Evolutionary conservation across 2,797 vertebrate species (phyloP), one percentile per base, ranked within the genome.

Genomic region (Hyperoplus immaculatus): DNA sequence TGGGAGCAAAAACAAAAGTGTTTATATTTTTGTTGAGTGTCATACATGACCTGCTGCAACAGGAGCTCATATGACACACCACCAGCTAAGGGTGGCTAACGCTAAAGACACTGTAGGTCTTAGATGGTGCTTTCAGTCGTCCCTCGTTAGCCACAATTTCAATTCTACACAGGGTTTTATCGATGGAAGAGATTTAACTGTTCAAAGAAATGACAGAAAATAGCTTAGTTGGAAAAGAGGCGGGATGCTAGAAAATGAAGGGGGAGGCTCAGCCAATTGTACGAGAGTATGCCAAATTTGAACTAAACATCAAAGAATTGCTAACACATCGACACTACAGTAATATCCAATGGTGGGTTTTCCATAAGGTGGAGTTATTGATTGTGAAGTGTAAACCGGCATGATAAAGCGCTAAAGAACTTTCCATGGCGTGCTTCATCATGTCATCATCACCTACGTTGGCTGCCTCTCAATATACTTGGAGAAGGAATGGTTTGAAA

Each of bases 271-370:
- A 58, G 1, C 11, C 0, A 58, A 29, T 29, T 29, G 29, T 29
- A 65, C 51, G 10, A 3, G 47, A 45, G 14, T 8, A 16, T 36
- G 53, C 15, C 9, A 13, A 18, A 55, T 18, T 50, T 12, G 56
- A 55, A 64, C 43, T 42, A 15, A 11, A 69, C 6, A 4, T 39
- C 43, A 10, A 45, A 72, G 60, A 53, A 47, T 11, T 64, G 41
- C 4, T 51, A 8, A 18, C 15, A 36, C 3, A 65, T 5, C 11
- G 41, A 69, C 6, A 18, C 43, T n/a, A 3, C 3, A 38, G 5
- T 29, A 72, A 64, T 70, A 46, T 47, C 58, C n/a, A 13, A 21
- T 4, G 43, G 53, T 18, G 6, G 10, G n/a, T 53, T 75, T 75
- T 67, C 61, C n/a, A n/a, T 42, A 18, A 21, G 29, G 29, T 29